Evolutionary conservation across 1,140 invertebrate species (phyloP).

Genomic region (Adoxophyes honmai): DNA sequence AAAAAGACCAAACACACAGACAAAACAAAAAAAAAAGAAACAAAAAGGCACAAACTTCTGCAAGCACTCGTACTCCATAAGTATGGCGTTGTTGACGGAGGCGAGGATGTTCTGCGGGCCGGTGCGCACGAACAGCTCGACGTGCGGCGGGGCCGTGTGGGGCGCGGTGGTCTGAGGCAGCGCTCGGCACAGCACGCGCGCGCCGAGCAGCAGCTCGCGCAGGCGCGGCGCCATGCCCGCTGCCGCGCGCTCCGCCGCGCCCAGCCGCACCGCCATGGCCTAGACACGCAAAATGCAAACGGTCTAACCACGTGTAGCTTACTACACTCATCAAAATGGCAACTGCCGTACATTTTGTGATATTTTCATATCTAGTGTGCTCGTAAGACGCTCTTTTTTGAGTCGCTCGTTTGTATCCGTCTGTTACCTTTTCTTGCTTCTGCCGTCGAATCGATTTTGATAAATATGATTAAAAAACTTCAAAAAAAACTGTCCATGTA

Average conservation of each 20-base stretch:
- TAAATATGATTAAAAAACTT: too few relatives aligned
- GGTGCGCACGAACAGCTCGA: constrained; percentile 80
- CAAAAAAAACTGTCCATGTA: too few relatives aligned
- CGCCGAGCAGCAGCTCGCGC: constrained; percentile 61
- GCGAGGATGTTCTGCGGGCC: constrained; percentile 77
- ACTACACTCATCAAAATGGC: too few relatives aligned
- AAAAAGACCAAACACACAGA: too few relatives aligned
- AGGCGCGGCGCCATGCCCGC: constrained; percentile 65
- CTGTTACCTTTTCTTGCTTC: too few relatives aligned
- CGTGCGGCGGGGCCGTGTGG: constrained; percentile 52
- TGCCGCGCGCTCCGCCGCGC: constrained; percentile 68
- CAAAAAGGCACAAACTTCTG: constrained; percentile 50
- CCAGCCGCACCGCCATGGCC: constrained; percentile 76
- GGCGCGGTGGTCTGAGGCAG: constrained; percentile 55
- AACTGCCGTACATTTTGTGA: too few relatives aligned
- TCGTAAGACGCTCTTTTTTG: too few relatives aligned
- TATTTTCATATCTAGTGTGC: too few relatives aligned
- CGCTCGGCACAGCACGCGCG: constrained; percentile 67
- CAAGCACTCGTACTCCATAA: constrained; percentile 68
- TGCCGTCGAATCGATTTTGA: too few relatives aligned
- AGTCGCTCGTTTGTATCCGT: too few relatives aligned
- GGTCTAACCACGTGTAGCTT: too few relatives aligned
- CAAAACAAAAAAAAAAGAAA: too few relatives aligned
- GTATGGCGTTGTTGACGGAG: constrained; percentile 80
- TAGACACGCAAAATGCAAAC: constrained; percentile 27